Conservation (phyloP, 2,888 invertebrate species). For the Diplazon laetatorius region DNA sequence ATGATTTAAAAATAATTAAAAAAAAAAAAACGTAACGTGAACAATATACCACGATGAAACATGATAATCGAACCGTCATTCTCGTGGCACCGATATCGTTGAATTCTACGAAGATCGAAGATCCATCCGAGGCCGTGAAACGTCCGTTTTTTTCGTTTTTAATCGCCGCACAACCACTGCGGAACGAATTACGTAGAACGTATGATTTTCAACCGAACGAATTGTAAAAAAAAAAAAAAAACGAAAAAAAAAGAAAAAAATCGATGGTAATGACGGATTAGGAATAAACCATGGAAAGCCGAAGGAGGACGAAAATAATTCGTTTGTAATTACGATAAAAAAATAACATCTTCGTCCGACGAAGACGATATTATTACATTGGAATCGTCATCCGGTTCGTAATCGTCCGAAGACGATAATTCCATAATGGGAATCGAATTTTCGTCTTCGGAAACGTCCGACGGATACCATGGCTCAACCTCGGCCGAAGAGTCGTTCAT, state of each 20-base stretch:
- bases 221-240: neutral
- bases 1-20: too few species aligned
- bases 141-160: neutral
- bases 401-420: neutral
- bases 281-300: too few species aligned
- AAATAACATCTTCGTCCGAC: neutral
- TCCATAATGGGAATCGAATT: neutral
- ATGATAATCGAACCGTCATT: too few species aligned
- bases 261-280: neutral
- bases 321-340: neutral
- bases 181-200: neutral
- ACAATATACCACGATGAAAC: too few species aligned
- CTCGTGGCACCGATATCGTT: too few species aligned
- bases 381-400: neutral
- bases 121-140: neutral
- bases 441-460: neutral
- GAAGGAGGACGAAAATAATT: neutral
- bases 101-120: neutral
- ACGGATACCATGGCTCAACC: neutral
- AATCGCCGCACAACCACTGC: neutral
- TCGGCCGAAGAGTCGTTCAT: neutral
- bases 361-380: neutral
- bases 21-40: too few species aligned
- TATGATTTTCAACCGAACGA: neutral
- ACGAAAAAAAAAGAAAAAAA: neutral